A percentile compares a stretch with the other conserved stretches of the same genome.
phyloP scores from a whole-genome alignment of 2,888 invertebrate species.

The Lymantria monacha region DNA sequence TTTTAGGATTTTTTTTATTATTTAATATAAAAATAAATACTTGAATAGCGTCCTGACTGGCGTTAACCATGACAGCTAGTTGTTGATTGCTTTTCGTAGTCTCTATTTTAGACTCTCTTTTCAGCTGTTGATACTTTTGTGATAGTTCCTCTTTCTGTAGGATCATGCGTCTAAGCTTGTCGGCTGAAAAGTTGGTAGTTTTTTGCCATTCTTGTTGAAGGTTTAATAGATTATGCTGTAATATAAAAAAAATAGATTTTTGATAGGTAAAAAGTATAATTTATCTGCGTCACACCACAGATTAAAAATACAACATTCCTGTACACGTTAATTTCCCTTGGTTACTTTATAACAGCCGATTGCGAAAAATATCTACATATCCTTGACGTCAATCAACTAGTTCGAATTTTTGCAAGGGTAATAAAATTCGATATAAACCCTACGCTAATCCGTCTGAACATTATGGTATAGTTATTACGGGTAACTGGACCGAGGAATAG shows the following conservation, averaged over 20 bases:
- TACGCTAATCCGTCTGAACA: no score
- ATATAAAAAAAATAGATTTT: not conserved
- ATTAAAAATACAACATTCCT: no score
- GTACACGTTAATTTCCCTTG: no score
- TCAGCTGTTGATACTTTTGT: constrained; percentile 73
- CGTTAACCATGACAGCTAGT: constrained; percentile 83
- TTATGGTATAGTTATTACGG: no score
- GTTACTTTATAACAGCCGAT: no score
- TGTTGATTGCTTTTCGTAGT: constrained; percentile 74
- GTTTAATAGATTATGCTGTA: constrained; percentile 59
- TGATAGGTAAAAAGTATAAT: not conserved
- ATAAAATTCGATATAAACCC: no score
- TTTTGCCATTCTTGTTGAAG: constrained; percentile 77
- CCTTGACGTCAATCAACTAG: no score
- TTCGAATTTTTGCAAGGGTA: no score
- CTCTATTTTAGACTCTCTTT: constrained; percentile 76
- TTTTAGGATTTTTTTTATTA: no score
- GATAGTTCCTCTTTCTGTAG: constrained; percentile 72
- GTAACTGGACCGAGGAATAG: no score
- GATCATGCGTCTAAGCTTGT: constrained; percentile 70
- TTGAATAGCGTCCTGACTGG: constrained; percentile 82
- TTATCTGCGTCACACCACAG: no score
- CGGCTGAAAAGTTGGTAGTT: constrained; percentile 63
- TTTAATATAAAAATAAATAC: constrained; percentile 41
- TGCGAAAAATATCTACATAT: no score